A percentile compares a stretch with the other conserved stretches of the same genome.
phyloP scores from a whole-genome alignment of 1,140 invertebrate genomes.

The Nephila pilipes region DNA sequence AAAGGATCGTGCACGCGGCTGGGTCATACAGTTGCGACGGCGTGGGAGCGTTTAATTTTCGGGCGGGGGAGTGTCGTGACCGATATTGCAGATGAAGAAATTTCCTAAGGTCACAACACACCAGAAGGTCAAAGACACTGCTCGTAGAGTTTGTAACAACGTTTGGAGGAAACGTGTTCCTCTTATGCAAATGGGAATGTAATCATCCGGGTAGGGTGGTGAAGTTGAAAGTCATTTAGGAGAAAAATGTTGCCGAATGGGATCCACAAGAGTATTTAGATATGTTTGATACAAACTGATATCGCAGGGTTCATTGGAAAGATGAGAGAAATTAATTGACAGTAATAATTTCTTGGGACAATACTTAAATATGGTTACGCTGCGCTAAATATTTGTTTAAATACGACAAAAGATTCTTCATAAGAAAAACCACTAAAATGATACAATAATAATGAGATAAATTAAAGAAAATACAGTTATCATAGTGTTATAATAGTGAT shows the following conservation, averaged over 20 bases:
- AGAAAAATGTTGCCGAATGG: background rate
- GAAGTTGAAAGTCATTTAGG: background rate
- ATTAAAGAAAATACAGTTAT: no score
- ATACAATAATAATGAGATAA: no score
- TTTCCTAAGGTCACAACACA: background rate
- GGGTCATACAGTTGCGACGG: background rate
- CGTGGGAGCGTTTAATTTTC: constrained; percentile 2
- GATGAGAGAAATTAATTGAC: background rate
- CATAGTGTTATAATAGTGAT: no score
- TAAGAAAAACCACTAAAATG: no score
- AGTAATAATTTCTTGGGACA: no score
- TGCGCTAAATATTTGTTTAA: no score
- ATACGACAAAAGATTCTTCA: no score
- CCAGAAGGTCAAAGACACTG: constrained; percentile 27
- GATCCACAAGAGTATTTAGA: background rate
- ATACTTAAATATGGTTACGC: no score
- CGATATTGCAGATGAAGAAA: constrained; percentile 31
- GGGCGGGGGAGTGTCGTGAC: background rate
- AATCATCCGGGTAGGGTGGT: background rate
- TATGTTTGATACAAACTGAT: background rate
- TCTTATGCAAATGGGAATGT: background rate
- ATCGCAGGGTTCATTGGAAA: background rate
- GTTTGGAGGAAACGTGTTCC: background rate
- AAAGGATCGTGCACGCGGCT: background rate
- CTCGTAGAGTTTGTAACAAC: background rate